These are phyloP conservation scores for Colistium nudipinnis DNA, from an alignment of 2,113 vertebrate species.

Conservation along the genomic window DNA sequence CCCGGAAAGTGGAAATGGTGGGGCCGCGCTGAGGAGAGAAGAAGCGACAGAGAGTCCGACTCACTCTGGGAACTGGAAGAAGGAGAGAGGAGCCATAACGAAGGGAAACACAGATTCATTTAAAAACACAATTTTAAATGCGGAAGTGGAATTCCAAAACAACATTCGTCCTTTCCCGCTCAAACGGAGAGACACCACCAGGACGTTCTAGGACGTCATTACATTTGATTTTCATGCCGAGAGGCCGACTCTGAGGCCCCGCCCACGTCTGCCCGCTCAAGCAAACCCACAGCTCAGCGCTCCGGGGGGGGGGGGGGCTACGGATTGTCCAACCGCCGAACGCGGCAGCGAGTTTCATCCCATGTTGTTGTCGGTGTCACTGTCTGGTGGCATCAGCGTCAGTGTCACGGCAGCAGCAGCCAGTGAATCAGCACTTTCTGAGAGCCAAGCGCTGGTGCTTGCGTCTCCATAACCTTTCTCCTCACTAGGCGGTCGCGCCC, in stretches of 20 bases:
- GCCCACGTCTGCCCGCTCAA: constrained; percentile 22
- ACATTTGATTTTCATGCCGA: constrained; percentile 32
- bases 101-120: constrained; percentile 18
- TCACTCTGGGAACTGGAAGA: neutral
- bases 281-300: constrained; percentile 16
- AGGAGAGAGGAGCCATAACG: neutral
- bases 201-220: constrained; percentile 1
- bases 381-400: constrained; percentile 36
- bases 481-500: constrained; percentile 13
- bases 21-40: constrained; percentile 39
- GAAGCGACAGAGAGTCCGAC: constrained; percentile 31
- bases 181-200: constrained; percentile 25
- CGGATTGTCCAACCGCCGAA: constrained; percentile 36
- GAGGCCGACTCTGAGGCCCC: neutral
- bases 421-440: constrained; percentile 30
- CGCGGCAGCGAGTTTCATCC: constrained; percentile 43
- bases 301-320: constrained; percentile 5
- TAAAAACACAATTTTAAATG: constrained; percentile 23
- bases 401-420: constrained; percentile 5
- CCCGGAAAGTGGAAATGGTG: constrained; percentile 21
- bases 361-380: constrained; percentile 38
- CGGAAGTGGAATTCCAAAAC: constrained; percentile 5
- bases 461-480: neutral
- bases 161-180: constrained; percentile 13
- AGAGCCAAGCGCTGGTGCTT: neutral